Percentiles rank a stretch among this genome's conserved stretches.
phyloP scores from a whole-genome alignment of 2,797 vertebrate genomes.

The Falco berigora region DNA sequence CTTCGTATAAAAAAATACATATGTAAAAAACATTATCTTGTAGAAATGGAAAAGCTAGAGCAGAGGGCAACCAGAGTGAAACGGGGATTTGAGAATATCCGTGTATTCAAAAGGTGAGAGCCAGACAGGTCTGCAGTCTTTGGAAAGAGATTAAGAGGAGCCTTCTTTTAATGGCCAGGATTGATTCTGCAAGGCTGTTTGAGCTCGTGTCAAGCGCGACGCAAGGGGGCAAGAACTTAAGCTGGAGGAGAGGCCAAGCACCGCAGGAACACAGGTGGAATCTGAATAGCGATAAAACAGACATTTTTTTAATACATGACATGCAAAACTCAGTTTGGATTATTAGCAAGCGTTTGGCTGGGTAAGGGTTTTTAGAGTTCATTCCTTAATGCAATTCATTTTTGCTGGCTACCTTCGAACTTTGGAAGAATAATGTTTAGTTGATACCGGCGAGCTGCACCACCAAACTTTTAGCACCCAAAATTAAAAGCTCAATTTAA shows the following conservation, averaged over 20 bases:
- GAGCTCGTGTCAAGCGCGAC: not conserved
- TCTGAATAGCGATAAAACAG: not conserved
- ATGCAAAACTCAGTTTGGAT: not conserved
- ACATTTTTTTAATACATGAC: not conserved
- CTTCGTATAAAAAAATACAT: not conserved
- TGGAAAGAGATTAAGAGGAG: conserved; percentile 28
- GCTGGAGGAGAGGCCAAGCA: not conserved
- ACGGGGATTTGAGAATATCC: not conserved
- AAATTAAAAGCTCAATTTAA: conserved; percentile 23
- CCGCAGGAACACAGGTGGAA: not conserved
- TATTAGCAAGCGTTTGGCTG: not conserved
- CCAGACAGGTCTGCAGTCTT: conserved; percentile 2
- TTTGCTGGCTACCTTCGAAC: not conserved
- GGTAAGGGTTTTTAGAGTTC: not conserved
- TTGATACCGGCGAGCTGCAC: fast-evolving
- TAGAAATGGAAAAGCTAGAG: not conserved
- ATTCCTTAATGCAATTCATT: not conserved
- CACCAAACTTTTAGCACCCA: conserved; percentile 3
- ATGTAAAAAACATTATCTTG: not conserved
- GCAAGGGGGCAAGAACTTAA: not conserved
- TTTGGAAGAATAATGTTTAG: not conserved
- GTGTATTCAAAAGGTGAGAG: conserved; percentile 12
- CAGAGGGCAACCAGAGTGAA: not conserved
- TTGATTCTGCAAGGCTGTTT: not conserved
- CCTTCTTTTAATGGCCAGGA: not conserved